Base-by-base conservation (phyloP, 2,888 invertebrate genomes). In the Halictus quadricinctus region DNA sequence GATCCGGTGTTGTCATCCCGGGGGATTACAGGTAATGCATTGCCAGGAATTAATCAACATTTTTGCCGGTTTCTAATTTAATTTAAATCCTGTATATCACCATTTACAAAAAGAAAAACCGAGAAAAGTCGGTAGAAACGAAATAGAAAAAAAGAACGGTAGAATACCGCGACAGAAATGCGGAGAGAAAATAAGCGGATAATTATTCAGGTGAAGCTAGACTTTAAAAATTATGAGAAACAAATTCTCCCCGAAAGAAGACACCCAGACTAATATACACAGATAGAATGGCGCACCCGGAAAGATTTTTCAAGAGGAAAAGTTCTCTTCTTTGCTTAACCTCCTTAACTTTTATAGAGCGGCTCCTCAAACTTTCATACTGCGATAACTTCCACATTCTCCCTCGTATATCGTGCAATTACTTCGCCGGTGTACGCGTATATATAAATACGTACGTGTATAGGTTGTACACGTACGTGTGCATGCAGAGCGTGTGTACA, bases 321-420 rank as follows among this genome's bases (percentile, higher is more conserved):
- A 87, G 78, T 84, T 85, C 80, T 60, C 84, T 80, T 87, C 85
- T 87, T 84, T 87, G 81, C 87, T 82, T 85, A 87, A 87, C 87
- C 85, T 87, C 80, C 81, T 87, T 80, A 87, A 87, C 87, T 87
- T 87, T 87, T 87, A 87, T 87, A 80, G 82, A 86, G 83, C 77
- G 25, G 69, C 75, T 58, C 69, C 78, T 83, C 78, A 72, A 86
- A 80, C 78, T 86, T 87, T 86, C 76, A 83, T 80, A 76, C 80
- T 76, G 48, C 72, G 83, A 87, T 87, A 86, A 87, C 87, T 83
- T 86, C 86, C 69, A 54, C 80, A 60, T 83, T 86, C 76, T n/a
- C 25, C 25, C 54, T 72, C 77, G 50, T 80, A 78, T 76, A 86
- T 77, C 77, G 60, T 72, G 80, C 83, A 87, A 87, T 87, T 87